Evolutionary conservation across 2,113 vertebrate species (phyloP).

Genomic region (Calidris pygmaea): DNA sequence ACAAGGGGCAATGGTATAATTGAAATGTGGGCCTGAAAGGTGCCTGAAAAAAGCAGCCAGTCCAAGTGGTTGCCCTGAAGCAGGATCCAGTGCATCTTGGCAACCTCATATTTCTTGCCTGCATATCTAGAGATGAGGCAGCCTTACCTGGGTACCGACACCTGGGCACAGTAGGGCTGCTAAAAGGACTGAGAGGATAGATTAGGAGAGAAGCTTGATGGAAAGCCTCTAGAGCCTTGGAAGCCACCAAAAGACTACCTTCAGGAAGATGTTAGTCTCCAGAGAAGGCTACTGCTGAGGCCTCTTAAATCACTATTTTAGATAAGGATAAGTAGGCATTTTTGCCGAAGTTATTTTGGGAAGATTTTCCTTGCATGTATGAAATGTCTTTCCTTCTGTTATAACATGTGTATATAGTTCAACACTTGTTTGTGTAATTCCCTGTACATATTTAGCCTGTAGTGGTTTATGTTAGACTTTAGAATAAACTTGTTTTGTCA

Average conservation of each 20-base stretch:
- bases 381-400: constrained; percentile 64
- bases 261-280: neutral
- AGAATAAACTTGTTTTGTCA: constrained; percentile 72
- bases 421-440: constrained; percentile 65
- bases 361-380: constrained; percentile 40
- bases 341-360: constrained; percentile 33
- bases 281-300: neutral
- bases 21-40: neutral
- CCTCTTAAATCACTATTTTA: neutral
- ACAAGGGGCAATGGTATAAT: neutral
- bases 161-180: neutral
- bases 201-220: neutral
- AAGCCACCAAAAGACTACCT: neutral
- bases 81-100: neutral
- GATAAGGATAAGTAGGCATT: constrained; percentile 2
- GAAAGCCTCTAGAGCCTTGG: neutral
- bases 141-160: neutral
- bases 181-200: neutral
- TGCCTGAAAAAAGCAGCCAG: neutral
- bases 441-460: constrained; percentile 64
- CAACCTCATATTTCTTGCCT: neutral
- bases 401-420: constrained; percentile 61
- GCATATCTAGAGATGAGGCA: neutral
- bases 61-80: neutral
- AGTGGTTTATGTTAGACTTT: constrained; percentile 69